phyloP scores from a whole-genome alignment of 2,888 invertebrate genomes.

The Meandrusa payeni region DNA sequence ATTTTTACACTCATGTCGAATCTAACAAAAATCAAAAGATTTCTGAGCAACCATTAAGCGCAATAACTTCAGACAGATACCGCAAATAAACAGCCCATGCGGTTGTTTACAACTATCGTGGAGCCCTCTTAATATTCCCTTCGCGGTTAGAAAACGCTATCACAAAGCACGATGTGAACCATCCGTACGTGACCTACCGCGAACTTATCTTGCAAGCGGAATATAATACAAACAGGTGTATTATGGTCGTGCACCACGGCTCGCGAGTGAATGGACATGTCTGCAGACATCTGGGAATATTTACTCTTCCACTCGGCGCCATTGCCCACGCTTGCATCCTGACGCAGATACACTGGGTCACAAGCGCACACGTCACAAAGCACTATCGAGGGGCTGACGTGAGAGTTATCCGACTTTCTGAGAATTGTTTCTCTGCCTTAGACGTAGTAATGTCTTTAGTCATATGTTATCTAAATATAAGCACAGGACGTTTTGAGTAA shows the following conservation, averaged over 20 bases:
- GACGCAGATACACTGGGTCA: conserved; percentile 19
- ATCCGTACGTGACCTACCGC: conserved; percentile 38
- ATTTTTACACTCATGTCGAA: conserved; percentile 12
- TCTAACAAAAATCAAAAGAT: conserved; percentile 5
- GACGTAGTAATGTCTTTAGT: too few species aligned
- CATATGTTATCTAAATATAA: too few species aligned
- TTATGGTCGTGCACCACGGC: conserved; percentile 44
- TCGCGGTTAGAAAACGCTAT: conserved; percentile 28
- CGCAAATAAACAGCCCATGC: conserved; percentile 6
- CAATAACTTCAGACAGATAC: conserved; percentile 1
- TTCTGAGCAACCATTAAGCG: conserved; percentile 25
- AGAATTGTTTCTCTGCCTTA: too few species aligned
- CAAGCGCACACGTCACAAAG: conserved; percentile 1
- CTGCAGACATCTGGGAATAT: conserved; percentile 61
- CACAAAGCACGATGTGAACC: conserved; percentile 45
- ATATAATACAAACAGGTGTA: conserved; percentile 34
- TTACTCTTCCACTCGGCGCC: conserved; percentile 62
- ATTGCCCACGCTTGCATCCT: conserved; percentile 45
- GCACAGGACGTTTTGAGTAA: too few species aligned
- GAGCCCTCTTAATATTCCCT: conserved; percentile 15
- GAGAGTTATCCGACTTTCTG: conserved; percentile 13
- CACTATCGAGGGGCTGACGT: conserved; percentile 10
- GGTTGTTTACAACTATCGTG: conserved; percentile 4
- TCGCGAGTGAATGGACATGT: conserved; percentile 63
- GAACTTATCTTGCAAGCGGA: conserved; percentile 31